These are phyloP conservation scores for Zelleria hepariella DNA, from an alignment of 2,888 invertebrate genomes.

Conservation along the genomic window DNA sequence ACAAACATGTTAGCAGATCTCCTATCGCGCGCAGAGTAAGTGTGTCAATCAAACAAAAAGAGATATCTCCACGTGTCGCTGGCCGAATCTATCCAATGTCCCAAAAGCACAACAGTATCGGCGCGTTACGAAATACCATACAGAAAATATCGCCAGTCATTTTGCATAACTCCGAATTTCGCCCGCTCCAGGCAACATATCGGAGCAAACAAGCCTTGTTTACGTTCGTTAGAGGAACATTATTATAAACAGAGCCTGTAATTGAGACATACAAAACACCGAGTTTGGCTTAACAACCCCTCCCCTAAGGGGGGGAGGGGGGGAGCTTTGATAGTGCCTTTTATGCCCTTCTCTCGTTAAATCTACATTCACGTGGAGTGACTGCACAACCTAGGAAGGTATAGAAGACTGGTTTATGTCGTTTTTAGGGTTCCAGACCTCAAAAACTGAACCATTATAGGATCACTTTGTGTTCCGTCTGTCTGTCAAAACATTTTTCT, in stretches of 20 bases:
- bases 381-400: not conserved
- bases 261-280: constrained; percentile 2
- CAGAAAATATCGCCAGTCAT: not conserved
- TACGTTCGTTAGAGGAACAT: constrained; percentile 3
- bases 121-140: no score
- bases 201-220: not conserved
- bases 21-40: no score
- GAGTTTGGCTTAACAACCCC: not conserved
- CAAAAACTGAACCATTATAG: not conserved
- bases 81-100: no score
- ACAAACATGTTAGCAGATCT: no score
- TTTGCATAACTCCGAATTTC: not conserved
- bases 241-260: constrained; percentile 4
- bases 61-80: no score
- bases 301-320: not conserved
- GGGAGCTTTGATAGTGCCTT: not conserved
- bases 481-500: no score
- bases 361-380: not conserved
- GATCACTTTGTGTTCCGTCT: no score
- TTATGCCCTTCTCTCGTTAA: not conserved
- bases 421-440: not conserved
- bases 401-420: no score
- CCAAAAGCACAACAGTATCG: no score
- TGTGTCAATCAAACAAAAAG: no score
- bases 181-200: not conserved